Base-by-base conservation (phyloP, 2,888 invertebrate genomes). In the Napeogenes inachia region DNA sequence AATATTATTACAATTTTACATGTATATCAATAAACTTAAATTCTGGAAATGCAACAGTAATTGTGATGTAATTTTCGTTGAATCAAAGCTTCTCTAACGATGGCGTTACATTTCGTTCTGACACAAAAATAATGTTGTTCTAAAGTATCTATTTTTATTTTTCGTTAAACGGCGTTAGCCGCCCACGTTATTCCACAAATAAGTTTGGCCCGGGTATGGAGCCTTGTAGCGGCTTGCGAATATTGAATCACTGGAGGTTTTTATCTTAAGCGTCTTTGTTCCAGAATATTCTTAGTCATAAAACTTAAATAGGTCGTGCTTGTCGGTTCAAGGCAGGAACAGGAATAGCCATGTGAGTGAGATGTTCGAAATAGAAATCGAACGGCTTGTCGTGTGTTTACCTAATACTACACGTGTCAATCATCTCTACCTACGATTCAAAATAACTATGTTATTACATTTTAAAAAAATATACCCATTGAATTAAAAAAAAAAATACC, bases 261-360 rank as follows among this genome's bases (percentile, higher is more conserved):
- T 57, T 62, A 21, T 35, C n/a, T 56, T 56, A 32, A 59, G 59
- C 62, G 56, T 59, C 50, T 54, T 63, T 62, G 55, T 62, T 68
- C 78, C 74, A 78, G 84, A 81, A 81, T 64, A 71, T 80, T 80
- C 78, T 71, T 79, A 79, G 77, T 81, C 70, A 67, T 64, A 60
- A 81, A 79, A 80, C 79, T 79, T 75, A 87, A 85, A 84, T 86
- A 84, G 81, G 82, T 79, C 80, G 84, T 80, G 79, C 78, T 83
- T 80, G 68, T 74, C 79, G 79, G 89, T 89, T 89, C 89, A 89
- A 89, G 89, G 88, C 80, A 79, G 76, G 75, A 72, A 75, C 85
- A 70, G 72, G 76, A 89, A 89, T 89, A 89, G 80, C 75, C 60
- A 63, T 67, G 68, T 89, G 88, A 89, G 79, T 84, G 81, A 82